Evolutionary conservation across 2,888 invertebrate species (phyloP), one percentile per base, ranked within the genome.

Genomic region (Celastrina argiolus): DNA sequence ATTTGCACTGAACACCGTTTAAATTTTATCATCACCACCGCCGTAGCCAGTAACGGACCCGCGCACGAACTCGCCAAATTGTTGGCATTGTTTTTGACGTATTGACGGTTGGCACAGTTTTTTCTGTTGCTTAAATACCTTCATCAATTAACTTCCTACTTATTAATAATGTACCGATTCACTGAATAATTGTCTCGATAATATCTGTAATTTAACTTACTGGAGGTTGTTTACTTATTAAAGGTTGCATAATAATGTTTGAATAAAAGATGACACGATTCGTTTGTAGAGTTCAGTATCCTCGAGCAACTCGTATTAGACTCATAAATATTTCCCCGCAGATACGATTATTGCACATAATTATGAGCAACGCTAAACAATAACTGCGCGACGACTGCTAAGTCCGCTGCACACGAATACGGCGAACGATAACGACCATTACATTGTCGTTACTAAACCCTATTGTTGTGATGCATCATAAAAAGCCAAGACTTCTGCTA

Each of bases 391-490:
- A 79, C 81, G 78, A 83, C 83, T 84, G 79, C 81, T 80, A 22
- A 51, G 14, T 22, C 51, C 12, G 22, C 74, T 78, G 78, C 78
- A 82, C 82, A 84, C 78, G 79, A 79, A 76, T 14, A 58, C 81
- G 79, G 79, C 73, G 76, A 76, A 79, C 80, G 78, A 81, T 85
- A 87, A 87, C 83, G 84, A 85, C 82, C 81, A 71, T 76, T 76
- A 77, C 73, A 77, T 76, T 82, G 81, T 84, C 79, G 81, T 83
- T 85, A 85, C 84, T 84, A 81, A 84, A 80, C 79, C 78, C 82
- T 81, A 85, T 87, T 87, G 85, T 86, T 86, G 81, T 80, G 81
- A 84, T 81, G 81, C 75, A 74, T 82, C 79, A 78, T 86, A 85
- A 85, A 83, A 83, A 83, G 82, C 76, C 80, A 12, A 74, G 73